Conservation (phyloP, 1,140 invertebrate genomes). For the Habropoda laboriosa region DNA sequence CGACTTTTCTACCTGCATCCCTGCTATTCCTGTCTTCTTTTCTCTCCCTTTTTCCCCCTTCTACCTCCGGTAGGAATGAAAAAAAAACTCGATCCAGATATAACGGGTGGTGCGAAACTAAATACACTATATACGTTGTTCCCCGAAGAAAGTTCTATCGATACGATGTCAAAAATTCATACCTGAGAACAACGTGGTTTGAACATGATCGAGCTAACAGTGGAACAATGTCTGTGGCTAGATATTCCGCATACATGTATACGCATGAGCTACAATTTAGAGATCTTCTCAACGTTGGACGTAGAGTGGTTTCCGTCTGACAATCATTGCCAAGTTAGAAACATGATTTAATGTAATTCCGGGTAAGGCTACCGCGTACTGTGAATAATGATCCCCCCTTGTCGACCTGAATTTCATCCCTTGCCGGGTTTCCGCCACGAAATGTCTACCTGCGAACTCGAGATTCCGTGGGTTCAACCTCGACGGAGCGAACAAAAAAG, state of each 20-base stretch:
- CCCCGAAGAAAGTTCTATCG: too few relatives aligned
- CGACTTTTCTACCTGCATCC: constrained; percentile 75
- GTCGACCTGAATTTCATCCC: constrained; percentile 61
- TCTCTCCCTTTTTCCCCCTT: background rate
- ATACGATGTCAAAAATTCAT: too few relatives aligned
- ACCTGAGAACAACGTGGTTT: too few relatives aligned
- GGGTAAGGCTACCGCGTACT: constrained; percentile 46
- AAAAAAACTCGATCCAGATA: constrained; percentile 62
- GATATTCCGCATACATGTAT: too few relatives aligned
- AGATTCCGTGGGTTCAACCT: constrained; percentile 32
- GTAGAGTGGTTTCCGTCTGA: constrained; percentile 10
- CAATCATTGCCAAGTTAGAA: constrained; percentile 70
- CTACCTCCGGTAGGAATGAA: constrained; percentile 35
- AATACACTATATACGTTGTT: too few relatives aligned
- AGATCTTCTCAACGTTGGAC: constrained; percentile 31
- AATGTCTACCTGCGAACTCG: constrained; percentile 48
- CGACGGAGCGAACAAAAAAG: background rate
- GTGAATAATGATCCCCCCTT: constrained; percentile 65
- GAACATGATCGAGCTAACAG: too few relatives aligned
- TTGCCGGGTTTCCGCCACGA: constrained; percentile 45
- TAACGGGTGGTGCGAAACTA: constrained; percentile 54
- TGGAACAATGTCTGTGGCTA: too few relatives aligned
- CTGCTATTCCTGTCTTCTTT: constrained; percentile 29
- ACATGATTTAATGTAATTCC: constrained; percentile 63
- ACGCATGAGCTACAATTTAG: constrained; percentile 44